Percentiles rank a stretch among this genome's conserved stretches.
These are phyloP conservation scores for Meghimatium bilineatum DNA, from an alignment of 2,888 invertebrate genomes.

Conservation along the genomic window DNA sequence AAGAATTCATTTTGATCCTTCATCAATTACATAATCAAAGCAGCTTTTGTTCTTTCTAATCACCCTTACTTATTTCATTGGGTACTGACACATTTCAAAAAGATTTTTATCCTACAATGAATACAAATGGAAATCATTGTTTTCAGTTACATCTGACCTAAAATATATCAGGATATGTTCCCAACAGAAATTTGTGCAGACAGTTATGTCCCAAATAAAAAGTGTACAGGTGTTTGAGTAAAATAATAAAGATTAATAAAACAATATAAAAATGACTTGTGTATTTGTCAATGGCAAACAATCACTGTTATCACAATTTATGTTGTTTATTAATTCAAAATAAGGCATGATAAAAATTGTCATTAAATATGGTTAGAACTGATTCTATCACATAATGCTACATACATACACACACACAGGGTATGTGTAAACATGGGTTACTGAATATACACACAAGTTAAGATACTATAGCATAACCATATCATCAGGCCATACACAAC, in stretches of 20 bases:
- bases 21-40: not conserved
- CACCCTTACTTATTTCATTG: not conserved
- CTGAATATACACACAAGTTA: not conserved
- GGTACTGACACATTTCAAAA: not conserved
- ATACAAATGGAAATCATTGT: not conserved
- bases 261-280: not conserved
- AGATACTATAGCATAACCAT: not conserved
- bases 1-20: not conserved
- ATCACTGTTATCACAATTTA: conserved; percentile 13
- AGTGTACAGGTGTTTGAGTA: not conserved
- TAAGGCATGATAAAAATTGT: conserved; percentile 3
- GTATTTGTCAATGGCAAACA: conserved; percentile 3
- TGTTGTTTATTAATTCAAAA: not conserved
- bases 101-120: not conserved
- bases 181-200: not conserved
- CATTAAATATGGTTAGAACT: conserved; percentile 4
- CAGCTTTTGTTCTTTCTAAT: too few relatives aligned
- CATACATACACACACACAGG: not conserved
- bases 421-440: not conserved
- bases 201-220: not conserved
- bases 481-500: not conserved
- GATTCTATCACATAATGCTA: conserved; percentile 35
- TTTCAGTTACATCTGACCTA: not conserved
- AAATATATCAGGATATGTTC: not conserved
- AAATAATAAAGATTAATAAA: not conserved